These are phyloP conservation scores for Maniola jurtina DNA, from an alignment of 1,140 invertebrate genomes.

Conservation along the genomic window DNA sequence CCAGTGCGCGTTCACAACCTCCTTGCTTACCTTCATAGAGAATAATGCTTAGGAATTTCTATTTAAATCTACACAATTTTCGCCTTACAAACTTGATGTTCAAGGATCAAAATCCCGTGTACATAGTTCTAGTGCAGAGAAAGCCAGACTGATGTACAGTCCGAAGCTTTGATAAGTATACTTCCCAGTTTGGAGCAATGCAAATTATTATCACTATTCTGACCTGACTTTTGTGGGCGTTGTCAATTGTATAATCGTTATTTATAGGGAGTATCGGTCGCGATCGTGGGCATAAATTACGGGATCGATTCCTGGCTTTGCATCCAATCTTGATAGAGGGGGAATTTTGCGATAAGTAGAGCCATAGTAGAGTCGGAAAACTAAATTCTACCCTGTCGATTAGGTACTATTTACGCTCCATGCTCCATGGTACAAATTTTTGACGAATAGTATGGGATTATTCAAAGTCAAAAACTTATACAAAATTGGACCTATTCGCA, in stretches of 20 bases:
- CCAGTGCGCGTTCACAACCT: constrained; percentile 36
- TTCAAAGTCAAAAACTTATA: no score
- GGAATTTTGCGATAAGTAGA: neutral
- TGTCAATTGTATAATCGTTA: constrained; percentile 52
- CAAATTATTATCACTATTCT: constrained; percentile 65
- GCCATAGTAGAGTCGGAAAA: neutral
- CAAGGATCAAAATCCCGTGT: constrained; percentile 29
- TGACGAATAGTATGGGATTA: no score
- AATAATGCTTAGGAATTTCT: constrained; percentile 34
- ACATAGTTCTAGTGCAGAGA: constrained; percentile 42
- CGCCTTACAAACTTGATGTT: constrained; percentile 20
- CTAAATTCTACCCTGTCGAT: neutral
- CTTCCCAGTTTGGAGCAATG: constrained; percentile 60
- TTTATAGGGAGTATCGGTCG: constrained; percentile 48
- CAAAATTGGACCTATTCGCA: no score
- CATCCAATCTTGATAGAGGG: constrained; percentile 8
- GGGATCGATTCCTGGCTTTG: constrained; percentile 36
- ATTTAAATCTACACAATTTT: constrained; percentile 24
- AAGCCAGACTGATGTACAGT: constrained; percentile 58
- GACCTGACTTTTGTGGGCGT: constrained; percentile 58
- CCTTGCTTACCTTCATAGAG: constrained; percentile 26
- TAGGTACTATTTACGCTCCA: neutral
- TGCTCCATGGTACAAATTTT: no score
- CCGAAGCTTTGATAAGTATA: constrained; percentile 53
- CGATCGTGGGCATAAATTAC: constrained; percentile 38